Conservation (phyloP, 2,113 vertebrate genomes). For the Maccullochella peelii region DNA sequence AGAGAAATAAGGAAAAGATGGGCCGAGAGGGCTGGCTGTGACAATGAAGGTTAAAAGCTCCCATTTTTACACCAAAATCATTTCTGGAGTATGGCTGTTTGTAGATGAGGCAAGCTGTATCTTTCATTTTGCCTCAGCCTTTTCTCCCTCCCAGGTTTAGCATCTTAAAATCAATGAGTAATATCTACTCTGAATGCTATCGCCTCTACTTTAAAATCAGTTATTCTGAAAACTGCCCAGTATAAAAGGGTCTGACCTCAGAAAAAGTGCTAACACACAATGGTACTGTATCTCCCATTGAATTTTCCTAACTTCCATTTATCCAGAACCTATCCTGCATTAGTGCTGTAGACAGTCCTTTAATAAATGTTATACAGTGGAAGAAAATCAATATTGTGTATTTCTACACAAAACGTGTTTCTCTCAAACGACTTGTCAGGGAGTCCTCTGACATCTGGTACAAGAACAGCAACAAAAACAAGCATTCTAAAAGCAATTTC, state of each 20-base stretch:
- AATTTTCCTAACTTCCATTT: conserved; percentile 23
- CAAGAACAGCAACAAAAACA: conserved; percentile 47
- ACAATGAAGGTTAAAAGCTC: conserved; percentile 63
- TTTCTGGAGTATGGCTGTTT: conserved; percentile 47
- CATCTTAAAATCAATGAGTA: conserved; percentile 62
- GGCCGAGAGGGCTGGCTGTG: conserved; percentile 26
- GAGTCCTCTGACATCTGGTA: conserved; percentile 47
- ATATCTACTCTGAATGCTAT: conserved; percentile 38
- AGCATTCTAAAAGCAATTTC: conserved; percentile 28
- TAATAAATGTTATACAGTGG: conserved; percentile 47
- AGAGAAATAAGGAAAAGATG: conserved; percentile 49
- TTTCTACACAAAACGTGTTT: conserved; percentile 55
- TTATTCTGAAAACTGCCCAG: conserved; percentile 30
- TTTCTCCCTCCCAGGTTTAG: conserved; percentile 21
- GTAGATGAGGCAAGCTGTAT: conserved; percentile 40
- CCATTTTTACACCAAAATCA: conserved; percentile 59
- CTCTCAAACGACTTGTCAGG: conserved; percentile 42
- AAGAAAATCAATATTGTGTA: conserved; percentile 63
- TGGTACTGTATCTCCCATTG: neutral
- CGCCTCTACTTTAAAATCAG: conserved; percentile 45
- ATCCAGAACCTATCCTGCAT: conserved; percentile 11
- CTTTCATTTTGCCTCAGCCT: conserved; percentile 42
- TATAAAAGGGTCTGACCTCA: conserved; percentile 50
- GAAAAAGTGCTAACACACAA: conserved; percentile 14
- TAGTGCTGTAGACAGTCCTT: conserved; percentile 40